Evolutionary conservation across 2,113 vertebrate genomes (phyloP), one percentile per base, ranked within the genome.

Genomic region (Tyrannus savana): DNA sequence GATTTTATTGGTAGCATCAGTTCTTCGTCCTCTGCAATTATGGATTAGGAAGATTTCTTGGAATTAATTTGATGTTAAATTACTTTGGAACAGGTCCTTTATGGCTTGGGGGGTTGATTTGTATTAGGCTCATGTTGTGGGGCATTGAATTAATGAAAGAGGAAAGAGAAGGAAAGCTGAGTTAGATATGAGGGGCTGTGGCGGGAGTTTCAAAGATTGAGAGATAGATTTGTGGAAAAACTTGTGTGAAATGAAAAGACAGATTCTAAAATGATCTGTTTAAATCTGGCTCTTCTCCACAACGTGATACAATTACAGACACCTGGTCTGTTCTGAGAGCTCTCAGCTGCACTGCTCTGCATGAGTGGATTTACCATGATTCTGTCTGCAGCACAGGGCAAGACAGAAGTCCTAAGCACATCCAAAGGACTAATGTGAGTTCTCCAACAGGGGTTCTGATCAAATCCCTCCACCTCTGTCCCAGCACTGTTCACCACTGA

Each of bases 271-370:
- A 39, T 16, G 14, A 63, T 28, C 73, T 24, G 18, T 58, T 44
- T 47, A 76, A 92, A 47, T 35, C 46, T 3, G 9, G 27, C 52
- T 73, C 55, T 16, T 53, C 24, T 75, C 37, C 62, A 28, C 19
- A 62, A 9, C 0, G 1, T 11, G 17, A 6, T 73, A 6, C 2
- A 0, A 23, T 12, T 53, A 44, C 63, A 58, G 81, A 27, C 58
- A 66, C 33, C 28, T 27, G 28, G 28, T 22, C 47, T 77, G 42
- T 49, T 82, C 42, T 8, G 58, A 30, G 41, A 25, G 33, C 25
- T 18, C 41, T 67, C 64, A 72, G 53, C 17, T 35, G 41, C 52
- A 16, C 9, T 7, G 58, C 63, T 76, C 28, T 24, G 56, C 52
- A 67, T 24, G 10, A 62, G 18, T 19, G 47, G n/a, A 31, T 60